These are phyloP conservation scores for Sebastes kiyomatsui DNA, from an alignment of 2,797 vertebrate genomes.

Conservation along the genomic window DNA sequence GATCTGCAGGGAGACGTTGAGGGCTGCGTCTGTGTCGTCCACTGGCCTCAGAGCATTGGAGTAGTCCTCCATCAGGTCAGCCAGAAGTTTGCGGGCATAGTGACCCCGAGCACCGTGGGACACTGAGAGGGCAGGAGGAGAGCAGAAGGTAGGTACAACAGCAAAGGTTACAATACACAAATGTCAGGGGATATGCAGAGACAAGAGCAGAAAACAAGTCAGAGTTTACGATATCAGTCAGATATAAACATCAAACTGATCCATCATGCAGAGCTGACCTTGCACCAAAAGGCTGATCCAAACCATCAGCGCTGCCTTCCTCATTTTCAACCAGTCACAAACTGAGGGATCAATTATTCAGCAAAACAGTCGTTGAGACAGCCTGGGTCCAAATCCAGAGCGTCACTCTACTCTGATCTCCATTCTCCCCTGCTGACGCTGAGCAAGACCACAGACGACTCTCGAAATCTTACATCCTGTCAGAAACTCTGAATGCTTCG, in stretches of 20 bases:
- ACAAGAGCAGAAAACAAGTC: neutral
- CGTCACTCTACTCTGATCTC: constrained; percentile 53
- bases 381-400: constrained; percentile 35
- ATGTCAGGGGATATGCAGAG: neutral
- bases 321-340: constrained; percentile 74
- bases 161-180: neutral
- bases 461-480: constrained; percentile 66
- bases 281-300: constrained; percentile 77
- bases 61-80: constrained; percentile 92
- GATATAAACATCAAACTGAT: constrained; percentile 18
- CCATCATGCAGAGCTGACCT: constrained; percentile 71
- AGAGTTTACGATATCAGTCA: neutral
- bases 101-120: constrained; percentile 90
- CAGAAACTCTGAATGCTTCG: constrained; percentile 57
- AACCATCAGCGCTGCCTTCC: constrained; percentile 68
- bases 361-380: constrained; percentile 25
- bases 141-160: neutral
- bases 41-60: constrained; percentile 93
- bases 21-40: constrained; percentile 93
- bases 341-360: constrained; percentile 70
- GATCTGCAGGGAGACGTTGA: constrained; percentile 96
- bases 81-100: constrained; percentile 92
- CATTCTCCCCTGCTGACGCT: constrained; percentile 28
- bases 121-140: constrained; percentile 66
- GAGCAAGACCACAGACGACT: constrained; percentile 36